Conservation (phyloP, 2,888 invertebrate genomes). For the Phalangium opilio region DNA sequence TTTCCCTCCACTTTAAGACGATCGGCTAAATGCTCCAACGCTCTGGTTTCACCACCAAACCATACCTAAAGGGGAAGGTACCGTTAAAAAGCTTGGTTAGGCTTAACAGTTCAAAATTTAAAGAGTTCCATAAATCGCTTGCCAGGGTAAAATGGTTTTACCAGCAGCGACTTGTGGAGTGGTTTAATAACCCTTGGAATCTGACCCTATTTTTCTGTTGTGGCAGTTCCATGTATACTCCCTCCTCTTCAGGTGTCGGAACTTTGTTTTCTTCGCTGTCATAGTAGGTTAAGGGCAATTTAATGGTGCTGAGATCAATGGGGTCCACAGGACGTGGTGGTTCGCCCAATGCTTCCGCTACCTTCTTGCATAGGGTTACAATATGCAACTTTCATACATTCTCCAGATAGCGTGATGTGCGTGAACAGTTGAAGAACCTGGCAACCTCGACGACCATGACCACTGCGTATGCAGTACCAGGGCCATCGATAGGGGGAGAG, state of each 20-base stretch:
- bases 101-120: too few species aligned
- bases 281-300: conserved; percentile 16
- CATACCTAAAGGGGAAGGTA: conserved; percentile 29
- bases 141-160: too few species aligned
- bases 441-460: too few species aligned
- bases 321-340: conserved; percentile 22
- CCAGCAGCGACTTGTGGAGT: not conserved
- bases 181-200: too few species aligned
- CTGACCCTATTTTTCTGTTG: conserved; percentile 11
- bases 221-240: conserved; percentile 5
- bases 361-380: conserved; percentile 20
- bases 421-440: too few species aligned
- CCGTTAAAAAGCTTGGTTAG: not conserved
- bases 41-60: conserved; percentile 49
- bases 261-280: conserved; percentile 23
- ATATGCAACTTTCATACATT: too few species aligned
- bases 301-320: not conserved
- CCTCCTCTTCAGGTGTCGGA: conserved; percentile 42
- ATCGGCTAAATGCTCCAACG: conserved; percentile 41
- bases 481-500: too few species aligned
- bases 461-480: too few species aligned
- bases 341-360: conserved; percentile 23
- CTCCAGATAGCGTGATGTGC: too few species aligned
- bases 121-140: too few species aligned
- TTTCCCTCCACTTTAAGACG: conserved; percentile 37